Evolutionary conservation across 1,140 invertebrate genomes (phyloP).

Genomic region (Zaprionus vittiger): DNA sequence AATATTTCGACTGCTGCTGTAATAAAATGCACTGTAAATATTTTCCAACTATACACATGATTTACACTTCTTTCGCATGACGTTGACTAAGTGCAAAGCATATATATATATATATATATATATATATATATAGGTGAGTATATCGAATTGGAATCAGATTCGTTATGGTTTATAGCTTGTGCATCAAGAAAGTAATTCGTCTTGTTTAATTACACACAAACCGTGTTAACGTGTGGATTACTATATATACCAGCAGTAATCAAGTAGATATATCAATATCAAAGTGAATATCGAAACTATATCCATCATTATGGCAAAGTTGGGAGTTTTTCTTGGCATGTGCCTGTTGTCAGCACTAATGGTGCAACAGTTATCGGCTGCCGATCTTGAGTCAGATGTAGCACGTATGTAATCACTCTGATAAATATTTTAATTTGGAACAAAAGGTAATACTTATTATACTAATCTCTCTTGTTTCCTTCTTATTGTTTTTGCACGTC

Average conservation of each 20-base stretch:
- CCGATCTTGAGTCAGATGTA: neutral
- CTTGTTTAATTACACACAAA: slow-evolving; percentile 57
- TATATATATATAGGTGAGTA: slow-evolving; percentile 20
- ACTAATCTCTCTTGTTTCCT: slow-evolving; percentile 34
- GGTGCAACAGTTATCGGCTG: slow-evolving; percentile 53
- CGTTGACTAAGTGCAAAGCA: neutral
- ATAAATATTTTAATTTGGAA: neutral
- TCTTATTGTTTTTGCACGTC: slow-evolving; percentile 7
- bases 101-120: slow-evolving; percentile 2
- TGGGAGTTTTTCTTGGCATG: slow-evolving; percentile 31
- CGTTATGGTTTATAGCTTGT: neutral
- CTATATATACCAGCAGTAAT: slow-evolving; percentile 20
- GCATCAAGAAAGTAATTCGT: slow-evolving; percentile 60
- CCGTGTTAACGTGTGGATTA: slow-evolving; percentile 65
- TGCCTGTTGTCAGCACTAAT: slow-evolving; percentile 47
- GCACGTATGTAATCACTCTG: no score
- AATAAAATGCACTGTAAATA: slow-evolving; percentile 53
- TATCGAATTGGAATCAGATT: neutral
- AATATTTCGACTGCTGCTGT: slow-evolving; percentile 52
- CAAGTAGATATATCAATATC: neutral
- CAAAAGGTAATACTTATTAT: slow-evolving; percentile 50
- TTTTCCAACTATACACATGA: slow-evolving; percentile 9
- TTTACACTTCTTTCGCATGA: neutral
- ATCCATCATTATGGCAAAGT: slow-evolving; percentile 41
- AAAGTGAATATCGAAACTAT: neutral